phyloP scores from a whole-genome alignment of 2,888 invertebrate genomes.

The Tetanocera ferruginea region DNA sequence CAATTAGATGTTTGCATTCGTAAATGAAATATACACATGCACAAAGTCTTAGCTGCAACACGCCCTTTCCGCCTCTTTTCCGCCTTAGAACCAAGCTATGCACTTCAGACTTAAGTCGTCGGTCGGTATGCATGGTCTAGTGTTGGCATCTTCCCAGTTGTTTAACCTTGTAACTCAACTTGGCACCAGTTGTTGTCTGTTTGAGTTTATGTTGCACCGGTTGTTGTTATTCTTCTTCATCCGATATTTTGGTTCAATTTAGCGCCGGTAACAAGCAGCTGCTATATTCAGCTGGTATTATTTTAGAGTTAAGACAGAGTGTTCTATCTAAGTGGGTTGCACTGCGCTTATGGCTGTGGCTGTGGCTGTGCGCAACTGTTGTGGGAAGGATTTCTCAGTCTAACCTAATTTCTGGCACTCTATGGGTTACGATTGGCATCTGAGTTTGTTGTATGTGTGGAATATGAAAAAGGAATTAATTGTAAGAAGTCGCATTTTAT shows the following conservation, averaged over 20 bases:
- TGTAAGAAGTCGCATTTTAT: too few relatives aligned
- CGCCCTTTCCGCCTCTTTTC: background rate
- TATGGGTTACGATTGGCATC: too few relatives aligned
- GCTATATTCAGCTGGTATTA: background rate
- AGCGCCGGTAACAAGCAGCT: background rate
- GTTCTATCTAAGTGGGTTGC: background rate
- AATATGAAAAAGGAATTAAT: too few relatives aligned
- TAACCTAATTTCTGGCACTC: too few relatives aligned
- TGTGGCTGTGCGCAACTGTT: too few relatives aligned
- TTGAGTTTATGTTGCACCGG: background rate
- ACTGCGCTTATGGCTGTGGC: background rate
- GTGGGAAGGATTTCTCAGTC: too few relatives aligned
- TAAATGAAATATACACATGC: background rate
- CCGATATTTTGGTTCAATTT: background rate
- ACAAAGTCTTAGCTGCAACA: background rate
- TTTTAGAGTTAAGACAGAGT: background rate
- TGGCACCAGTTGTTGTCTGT: background rate
- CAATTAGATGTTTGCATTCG: constrained; percentile 3
- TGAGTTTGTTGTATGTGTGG: too few relatives aligned
- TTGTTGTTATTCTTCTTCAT: background rate
- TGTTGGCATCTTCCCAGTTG: background rate
- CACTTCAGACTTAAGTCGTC: background rate
- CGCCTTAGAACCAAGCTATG: too few relatives aligned
- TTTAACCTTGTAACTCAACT: background rate
- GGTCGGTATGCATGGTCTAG: background rate